Conservation (phyloP, 2,888 invertebrate genomes). For the Rhagonycha lutea region DNA sequence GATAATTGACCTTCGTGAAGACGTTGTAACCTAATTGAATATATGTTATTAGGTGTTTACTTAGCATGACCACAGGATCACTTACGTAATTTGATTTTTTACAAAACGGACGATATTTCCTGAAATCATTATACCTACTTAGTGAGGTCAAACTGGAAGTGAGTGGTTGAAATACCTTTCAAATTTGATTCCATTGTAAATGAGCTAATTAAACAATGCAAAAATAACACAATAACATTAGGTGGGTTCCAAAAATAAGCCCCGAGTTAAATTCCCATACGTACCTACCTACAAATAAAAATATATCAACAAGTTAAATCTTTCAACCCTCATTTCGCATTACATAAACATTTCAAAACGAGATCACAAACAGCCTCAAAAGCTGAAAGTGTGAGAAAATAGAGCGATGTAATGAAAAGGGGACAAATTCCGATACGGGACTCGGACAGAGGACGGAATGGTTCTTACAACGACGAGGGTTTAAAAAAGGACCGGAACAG, state of each 20-base stretch:
- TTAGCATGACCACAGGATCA: constrained; percentile 17
- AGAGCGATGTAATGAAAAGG: constrained; percentile 16
- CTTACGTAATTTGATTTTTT: background rate
- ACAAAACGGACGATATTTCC: background rate
- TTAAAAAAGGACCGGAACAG: constrained; percentile 35
- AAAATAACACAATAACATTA: constrained; percentile 1
- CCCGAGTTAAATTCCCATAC: constrained; percentile 26
- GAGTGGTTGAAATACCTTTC: background rate
- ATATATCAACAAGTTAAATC: constrained; percentile 29
- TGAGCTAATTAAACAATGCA: background rate
- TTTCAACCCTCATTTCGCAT: constrained; percentile 25
- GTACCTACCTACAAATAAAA: constrained; percentile 12
- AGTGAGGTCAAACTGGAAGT: background rate
- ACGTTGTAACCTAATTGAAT: constrained; percentile 24
- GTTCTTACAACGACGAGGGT: constrained; percentile 22
- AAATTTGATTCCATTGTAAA: background rate
- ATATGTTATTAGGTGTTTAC: constrained; percentile 16
- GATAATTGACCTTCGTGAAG: constrained; percentile 24
- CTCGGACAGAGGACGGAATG: constrained; percentile 26
- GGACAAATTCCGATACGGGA: constrained; percentile 35
- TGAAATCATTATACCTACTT: background rate
- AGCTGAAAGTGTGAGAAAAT: constrained; percentile 32
- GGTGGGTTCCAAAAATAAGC: constrained; percentile 9
- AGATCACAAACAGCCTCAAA: constrained; percentile 23
- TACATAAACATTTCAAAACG: constrained; percentile 12